phyloP scores from a whole-genome alignment of 2,888 invertebrate genomes.

The Callosobruchus maculatus region DNA sequence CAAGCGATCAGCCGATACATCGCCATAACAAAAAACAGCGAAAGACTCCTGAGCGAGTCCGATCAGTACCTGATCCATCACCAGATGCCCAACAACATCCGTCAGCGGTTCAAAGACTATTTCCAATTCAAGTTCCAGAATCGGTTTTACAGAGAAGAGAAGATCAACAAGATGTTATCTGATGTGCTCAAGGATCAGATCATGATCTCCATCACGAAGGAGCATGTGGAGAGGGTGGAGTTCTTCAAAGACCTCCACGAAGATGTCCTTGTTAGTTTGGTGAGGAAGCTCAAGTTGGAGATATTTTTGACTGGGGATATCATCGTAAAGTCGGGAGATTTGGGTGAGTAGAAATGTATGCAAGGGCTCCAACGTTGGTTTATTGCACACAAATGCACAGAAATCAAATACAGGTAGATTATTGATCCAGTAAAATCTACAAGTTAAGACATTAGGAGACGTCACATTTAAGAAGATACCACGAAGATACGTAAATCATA shows the following conservation, averaged over 20 bases:
- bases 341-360: neutral
- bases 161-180: slow-evolving; percentile 33
- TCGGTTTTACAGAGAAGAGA: slow-evolving; percentile 43
- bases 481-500: too few relatives aligned
- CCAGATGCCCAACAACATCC: neutral
- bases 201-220: slow-evolving; percentile 41
- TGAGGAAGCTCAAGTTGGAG: neutral
- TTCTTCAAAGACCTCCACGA: slow-evolving; percentile 37
- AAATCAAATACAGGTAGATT: too few relatives aligned
- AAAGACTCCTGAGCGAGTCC: neutral
- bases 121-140: slow-evolving; percentile 46
- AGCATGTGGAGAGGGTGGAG: slow-evolving; percentile 42
- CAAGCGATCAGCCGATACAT: neutral
- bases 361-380: too few relatives aligned
- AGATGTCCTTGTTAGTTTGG: neutral
- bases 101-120: slow-evolving; percentile 35
- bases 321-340: slow-evolving; percentile 6
- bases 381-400: too few relatives aligned
- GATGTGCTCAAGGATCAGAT: slow-evolving; percentile 33
- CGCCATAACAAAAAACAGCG: neutral
- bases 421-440: too few relatives aligned
- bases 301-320: slow-evolving; percentile 5
- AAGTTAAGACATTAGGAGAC: too few relatives aligned
- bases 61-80: neutral
- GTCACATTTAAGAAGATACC: too few relatives aligned